Conservation (phyloP, 2,113 vertebrate genomes). For the Recurvirostra avosetta region DNA sequence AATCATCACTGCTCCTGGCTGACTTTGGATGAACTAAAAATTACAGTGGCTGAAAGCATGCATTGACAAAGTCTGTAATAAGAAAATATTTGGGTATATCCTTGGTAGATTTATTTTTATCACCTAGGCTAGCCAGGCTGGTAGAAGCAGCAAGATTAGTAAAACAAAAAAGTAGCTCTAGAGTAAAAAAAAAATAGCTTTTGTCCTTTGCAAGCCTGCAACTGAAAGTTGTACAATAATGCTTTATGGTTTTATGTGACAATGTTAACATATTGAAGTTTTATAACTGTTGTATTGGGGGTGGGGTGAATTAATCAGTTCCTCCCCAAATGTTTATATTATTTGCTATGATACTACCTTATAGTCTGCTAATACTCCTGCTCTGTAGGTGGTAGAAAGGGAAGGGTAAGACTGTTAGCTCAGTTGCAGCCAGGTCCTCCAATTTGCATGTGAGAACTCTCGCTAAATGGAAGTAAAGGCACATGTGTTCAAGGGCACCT, state of each 20-base stretch:
- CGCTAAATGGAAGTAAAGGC: neutral
- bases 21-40: constrained; percentile 31
- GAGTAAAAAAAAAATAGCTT: neutral
- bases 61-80: neutral
- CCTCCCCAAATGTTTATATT: neutral
- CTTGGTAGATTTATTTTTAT: neutral
- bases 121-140: neutral
- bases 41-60: neutral
- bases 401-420: neutral
- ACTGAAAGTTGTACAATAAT: neutral
- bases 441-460: neutral
- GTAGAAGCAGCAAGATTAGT: neutral
- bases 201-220: neutral
- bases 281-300: neutral
- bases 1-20: neutral
- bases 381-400: neutral
- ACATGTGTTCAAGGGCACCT: neutral
- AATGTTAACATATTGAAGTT: neutral
- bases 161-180: neutral
- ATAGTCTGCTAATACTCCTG: neutral
- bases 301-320: neutral
- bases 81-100: neutral
- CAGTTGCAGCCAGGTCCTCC: neutral
- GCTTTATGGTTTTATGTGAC: neutral
- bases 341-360: neutral